Base-by-base conservation (phyloP, 2,888 invertebrate species). In the Proisotoma minuta region DNA sequence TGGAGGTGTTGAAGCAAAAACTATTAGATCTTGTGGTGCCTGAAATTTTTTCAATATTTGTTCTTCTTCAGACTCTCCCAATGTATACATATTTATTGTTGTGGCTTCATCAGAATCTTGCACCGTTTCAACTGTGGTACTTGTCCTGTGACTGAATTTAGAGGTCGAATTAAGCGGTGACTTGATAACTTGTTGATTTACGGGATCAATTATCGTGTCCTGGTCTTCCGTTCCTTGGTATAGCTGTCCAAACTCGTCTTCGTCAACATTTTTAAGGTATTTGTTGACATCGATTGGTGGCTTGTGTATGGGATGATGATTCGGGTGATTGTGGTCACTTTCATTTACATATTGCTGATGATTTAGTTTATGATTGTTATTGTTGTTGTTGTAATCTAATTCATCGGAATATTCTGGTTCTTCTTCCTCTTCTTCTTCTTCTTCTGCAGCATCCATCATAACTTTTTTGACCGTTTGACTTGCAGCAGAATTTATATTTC, bases 221-320 rank as follows among this genome's bases (percentile, higher is more conserved):
- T 57, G 39, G 60, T 73, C 69, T 51, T 73, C 72, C 1, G 71
- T 67, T 0, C 72, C 72, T 49, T 71, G 68, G 49, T 69, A 65
- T 20, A 68, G 63, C 49, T 69, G 67, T n/a, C 68, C 71, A 62
- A 71, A 71, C 23, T 64, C 64, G 27, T 60, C 64, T 5, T 63
- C 68, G 20, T 62, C 66, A 0, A 67, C 66, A 47, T 70, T 67
- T 12, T 59, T 68, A 18, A 72, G 68, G 43, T 60, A 69, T 43
- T 72, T 67, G n/a, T 60, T 63, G 1, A 63, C 66, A 51, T 72
- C 68, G 26, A 69, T 65, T 22, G 70, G 67, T 8, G 67, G 63
- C 26, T 66, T 70, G 40, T 69, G 66, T 28, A 64, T 57, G 0
- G 66, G 66, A 43, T 63, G 63, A 51, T 66, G 66, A 28, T 66